Base-by-base conservation (phyloP, 2,797 vertebrate species). In the Cichlasoma orientale region DNA sequence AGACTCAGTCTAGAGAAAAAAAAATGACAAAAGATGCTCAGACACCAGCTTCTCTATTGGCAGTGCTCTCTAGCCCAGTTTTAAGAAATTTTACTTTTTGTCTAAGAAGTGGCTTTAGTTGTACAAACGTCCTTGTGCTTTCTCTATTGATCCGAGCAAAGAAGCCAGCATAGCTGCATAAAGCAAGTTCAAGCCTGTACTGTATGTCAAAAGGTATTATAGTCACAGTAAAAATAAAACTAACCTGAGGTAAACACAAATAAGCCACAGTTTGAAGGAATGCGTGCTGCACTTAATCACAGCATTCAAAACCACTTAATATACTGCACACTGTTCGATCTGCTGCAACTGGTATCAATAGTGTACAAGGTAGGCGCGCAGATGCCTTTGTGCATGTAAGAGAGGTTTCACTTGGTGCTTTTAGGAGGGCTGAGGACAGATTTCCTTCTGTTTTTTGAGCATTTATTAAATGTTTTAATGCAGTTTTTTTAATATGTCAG, bases 241-340 rank as follows among this genome's bases (percentile, higher is more conserved):
- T 57, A 75, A 79, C 29, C 19, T 76, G 54, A 83, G 76, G 79
- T 78, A 63, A 83, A 70, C 54, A 72, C 9, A 53, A 78, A 38
- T 55, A 71, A 41, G n/a, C n/a, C 29, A 18, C 41, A 88, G 58
- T 76, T 79, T 84, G 66, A 73, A 57, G 73, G 55, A 74, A 61
- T 71, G 54, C 21, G 70, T 47, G 25, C 53, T 69, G 71, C 29
- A 72, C 58, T 78, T 84, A 70, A 83, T 86, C 68, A 74, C 57
- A 33, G 61, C 31, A 50, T 12, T 10, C 71, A 18, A 77, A 78
- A 55, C 16, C 54, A 59, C 36, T 79, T 9, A 31, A 25, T 72
- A 33, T 21, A 56, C 56, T 29, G 52, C 36, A 57, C 53, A 75
- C 23, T 74, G 69, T 55, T 27, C 63, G 4, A 29, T 50, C 18